Evolutionary conservation across 2,888 invertebrate species (phyloP).

Genomic region (Drosophila melanosoma): DNA sequence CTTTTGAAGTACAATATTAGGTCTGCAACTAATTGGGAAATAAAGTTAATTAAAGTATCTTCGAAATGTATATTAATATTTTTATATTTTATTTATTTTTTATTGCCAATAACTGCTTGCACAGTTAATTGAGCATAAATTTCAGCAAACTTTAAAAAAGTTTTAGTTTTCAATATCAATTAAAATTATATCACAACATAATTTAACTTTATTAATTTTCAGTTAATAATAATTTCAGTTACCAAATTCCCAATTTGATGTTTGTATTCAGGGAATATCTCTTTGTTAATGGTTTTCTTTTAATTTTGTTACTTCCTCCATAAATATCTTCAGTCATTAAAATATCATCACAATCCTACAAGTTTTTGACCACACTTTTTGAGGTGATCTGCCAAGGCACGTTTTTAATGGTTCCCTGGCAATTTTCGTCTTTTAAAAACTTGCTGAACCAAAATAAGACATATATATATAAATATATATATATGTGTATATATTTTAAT

Average conservation of each 20-base stretch:
- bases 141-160: too few relatives aligned
- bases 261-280: not conserved
- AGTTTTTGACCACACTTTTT: conserved; percentile 37
- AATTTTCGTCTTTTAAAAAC: conserved; percentile 15
- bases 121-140: not conserved
- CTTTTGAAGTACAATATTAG: conserved; percentile 11
- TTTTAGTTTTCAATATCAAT: not conserved
- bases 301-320: not conserved
- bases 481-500: not conserved
- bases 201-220: not conserved
- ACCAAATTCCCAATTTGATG: not conserved
- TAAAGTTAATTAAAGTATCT: not conserved
- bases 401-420: conserved; percentile 43
- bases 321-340: conserved; percentile 30
- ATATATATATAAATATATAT: not conserved
- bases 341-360: conserved; percentile 31
- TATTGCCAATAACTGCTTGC: not conserved
- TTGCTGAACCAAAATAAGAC: conserved; percentile 14
- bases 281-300: not conserved
- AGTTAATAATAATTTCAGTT: too few relatives aligned
- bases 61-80: not conserved
- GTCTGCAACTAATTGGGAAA: conserved; percentile 16
- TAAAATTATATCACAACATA: not conserved
- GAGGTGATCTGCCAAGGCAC: conserved; percentile 14
- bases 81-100: not conserved